Percentiles rank a stretch among this genome's conserved stretches.
Conservation (phyloP, 2,797 vertebrate genomes). For the Thalassophryne amazonica region DNA sequence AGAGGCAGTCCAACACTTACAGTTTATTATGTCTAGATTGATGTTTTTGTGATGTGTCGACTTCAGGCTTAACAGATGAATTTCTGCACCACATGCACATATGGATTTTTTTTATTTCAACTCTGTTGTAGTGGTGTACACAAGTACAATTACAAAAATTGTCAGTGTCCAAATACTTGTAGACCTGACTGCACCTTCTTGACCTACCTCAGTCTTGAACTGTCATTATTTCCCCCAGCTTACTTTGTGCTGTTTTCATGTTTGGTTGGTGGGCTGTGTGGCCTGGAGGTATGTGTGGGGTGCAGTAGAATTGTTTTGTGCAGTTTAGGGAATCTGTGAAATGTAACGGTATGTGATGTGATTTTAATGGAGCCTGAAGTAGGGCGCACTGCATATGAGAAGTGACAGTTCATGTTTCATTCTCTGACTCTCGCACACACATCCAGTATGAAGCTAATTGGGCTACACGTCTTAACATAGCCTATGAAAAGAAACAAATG, state of each 20-base stretch:
- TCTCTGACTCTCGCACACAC: background rate
- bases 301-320: slow-evolving; percentile 9
- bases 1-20: too few species aligned
- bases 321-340: background rate
- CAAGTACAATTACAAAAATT: too few species aligned
- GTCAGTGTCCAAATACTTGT: too few species aligned
- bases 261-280: slow-evolving; percentile 7
- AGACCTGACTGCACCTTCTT: too few species aligned
- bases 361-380: slow-evolving; percentile 7
- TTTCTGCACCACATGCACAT: too few species aligned
- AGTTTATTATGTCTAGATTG: too few species aligned
- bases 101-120: too few species aligned
- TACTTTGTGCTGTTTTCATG: background rate
- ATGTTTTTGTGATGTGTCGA: too few species aligned
- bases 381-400: background rate
- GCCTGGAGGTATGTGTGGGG: slow-evolving; percentile 3
- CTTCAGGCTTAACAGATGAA: too few species aligned
- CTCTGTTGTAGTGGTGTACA: too few species aligned
- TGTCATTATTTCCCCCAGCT: background rate
- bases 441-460: slow-evolving; percentile 44
- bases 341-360: background rate
- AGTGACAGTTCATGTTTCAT: background rate
- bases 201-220: too few species aligned
- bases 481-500: slow-evolving; percentile 61
- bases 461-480: slow-evolving; percentile 47